These are phyloP conservation scores for Lagocephalus sceleratus DNA, from an alignment of 2,797 vertebrate species.

Conservation along the genomic window DNA sequence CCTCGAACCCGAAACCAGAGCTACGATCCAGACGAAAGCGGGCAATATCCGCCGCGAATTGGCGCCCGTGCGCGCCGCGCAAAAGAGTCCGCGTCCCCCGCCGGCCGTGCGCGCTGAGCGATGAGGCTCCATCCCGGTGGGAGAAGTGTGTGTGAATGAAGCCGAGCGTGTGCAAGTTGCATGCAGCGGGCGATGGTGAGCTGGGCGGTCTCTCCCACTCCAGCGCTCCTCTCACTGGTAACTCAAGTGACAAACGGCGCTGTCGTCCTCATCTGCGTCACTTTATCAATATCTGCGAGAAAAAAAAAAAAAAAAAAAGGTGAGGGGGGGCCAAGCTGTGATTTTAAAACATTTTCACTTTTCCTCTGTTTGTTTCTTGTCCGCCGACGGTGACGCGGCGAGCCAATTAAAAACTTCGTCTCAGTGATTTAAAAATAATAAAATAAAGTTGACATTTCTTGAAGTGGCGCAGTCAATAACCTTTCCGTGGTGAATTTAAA, in stretches of 20 bases:
- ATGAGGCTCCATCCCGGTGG: conserved; percentile 87
- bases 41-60: conserved; percentile 70
- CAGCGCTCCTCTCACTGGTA: conserved; percentile 16
- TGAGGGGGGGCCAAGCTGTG: too few relatives aligned
- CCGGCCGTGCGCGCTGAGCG: conserved; percentile 70
- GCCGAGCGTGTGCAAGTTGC: conserved; percentile 58
- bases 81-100: conserved; percentile 52
- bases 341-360: too few relatives aligned
- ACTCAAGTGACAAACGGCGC: background rate
- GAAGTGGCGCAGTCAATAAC: too few relatives aligned
- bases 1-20: conserved; percentile 82
- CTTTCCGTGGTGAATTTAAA: too few relatives aligned
- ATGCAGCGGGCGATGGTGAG: conserved; percentile 44
- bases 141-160: conserved; percentile 87
- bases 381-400: too few relatives aligned
- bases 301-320: too few relatives aligned
- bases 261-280: background rate
- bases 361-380: too few relatives aligned
- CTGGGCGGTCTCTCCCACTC: conserved; percentile 66
- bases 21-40: conserved; percentile 78
- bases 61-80: conserved; percentile 81
- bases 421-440: too few relatives aligned
- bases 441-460: too few relatives aligned
- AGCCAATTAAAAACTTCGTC: too few relatives aligned
- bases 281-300: background rate